These are phyloP conservation scores for Sceliomorpha sp. DNA, from an alignment of 2,888 invertebrate genomes.

Conservation along the genomic window DNA sequence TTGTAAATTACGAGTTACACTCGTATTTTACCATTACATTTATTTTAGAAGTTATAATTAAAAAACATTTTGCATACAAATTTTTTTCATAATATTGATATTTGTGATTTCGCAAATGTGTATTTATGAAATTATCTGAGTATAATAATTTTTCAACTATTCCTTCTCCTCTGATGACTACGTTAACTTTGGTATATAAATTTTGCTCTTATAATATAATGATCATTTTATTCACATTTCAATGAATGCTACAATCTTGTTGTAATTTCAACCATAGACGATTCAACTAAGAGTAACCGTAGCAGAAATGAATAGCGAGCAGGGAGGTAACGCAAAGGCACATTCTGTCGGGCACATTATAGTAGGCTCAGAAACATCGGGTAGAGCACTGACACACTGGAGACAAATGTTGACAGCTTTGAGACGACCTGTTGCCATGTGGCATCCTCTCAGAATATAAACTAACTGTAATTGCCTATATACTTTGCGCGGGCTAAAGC, in stretches of 20 bases:
- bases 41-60: too few species aligned
- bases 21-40: too few species aligned
- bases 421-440: conserved; percentile 91
- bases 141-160: too few species aligned
- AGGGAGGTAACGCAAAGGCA: conserved; percentile 82
- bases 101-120: too few species aligned
- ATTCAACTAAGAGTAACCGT: conserved; percentile 88
- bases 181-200: too few species aligned
- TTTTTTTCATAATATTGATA: too few species aligned
- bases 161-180: too few species aligned
- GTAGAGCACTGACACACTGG: conserved; percentile 89
- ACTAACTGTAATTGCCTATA: conserved; percentile 15
- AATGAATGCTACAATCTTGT: background rate
- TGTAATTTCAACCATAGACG: conserved; percentile 80
- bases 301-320: conserved; percentile 80
- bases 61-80: too few species aligned
- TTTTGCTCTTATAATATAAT: too few species aligned
- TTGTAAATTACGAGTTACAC: too few species aligned
- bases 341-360: conserved; percentile 90
- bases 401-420: conserved; percentile 91
- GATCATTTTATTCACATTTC: background rate
- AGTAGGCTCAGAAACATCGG: conserved; percentile 87
- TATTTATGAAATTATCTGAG: too few species aligned
- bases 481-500: conserved; percentile 21
- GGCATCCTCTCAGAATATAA: conserved; percentile 86